Evolutionary conservation across 92 coral and sea anemone species (phyloP).

Genomic region (Galaxea fascicularis): DNA sequence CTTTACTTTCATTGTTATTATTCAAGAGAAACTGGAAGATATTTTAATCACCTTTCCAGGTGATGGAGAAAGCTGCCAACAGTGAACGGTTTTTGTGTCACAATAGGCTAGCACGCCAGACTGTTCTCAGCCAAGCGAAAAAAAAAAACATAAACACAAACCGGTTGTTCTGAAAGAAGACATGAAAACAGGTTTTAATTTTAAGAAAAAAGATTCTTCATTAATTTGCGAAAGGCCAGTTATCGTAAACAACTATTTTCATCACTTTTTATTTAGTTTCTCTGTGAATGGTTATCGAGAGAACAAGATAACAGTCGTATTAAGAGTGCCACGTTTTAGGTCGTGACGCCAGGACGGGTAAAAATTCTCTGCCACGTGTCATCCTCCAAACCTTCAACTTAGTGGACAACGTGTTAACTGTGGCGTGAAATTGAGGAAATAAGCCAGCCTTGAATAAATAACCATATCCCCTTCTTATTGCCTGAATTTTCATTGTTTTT

Average conservation of each 20-base stretch:
- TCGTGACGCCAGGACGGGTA: slow-evolving; percentile 38
- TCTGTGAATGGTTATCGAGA: neutral
- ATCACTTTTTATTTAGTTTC: neutral
- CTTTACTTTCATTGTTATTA: neutral
- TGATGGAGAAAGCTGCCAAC: neutral
- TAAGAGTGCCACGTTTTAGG: slow-evolving; percentile 46
- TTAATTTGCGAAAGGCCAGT: neutral
- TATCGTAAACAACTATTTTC: neutral
- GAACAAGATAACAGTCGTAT: neutral
- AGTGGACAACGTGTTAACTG: slow-evolving; percentile 50
- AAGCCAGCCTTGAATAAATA: slow-evolving; percentile 54
- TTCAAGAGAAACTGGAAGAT: no score
- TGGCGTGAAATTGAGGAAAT: slow-evolving; percentile 52
- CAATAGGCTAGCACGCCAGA: slow-evolving; percentile 40
- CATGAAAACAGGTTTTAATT: neutral
- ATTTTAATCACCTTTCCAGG: slow-evolving; percentile 10
- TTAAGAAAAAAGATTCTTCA: neutral
- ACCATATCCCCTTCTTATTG: slow-evolving; percentile 58
- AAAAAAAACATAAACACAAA: neutral
- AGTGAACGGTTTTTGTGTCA: slow-evolving; percentile 1
- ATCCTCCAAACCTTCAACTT: neutral
- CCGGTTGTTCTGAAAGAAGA: neutral
- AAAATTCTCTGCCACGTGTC: slow-evolving; percentile 42
- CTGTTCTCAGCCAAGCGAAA: slow-evolving; percentile 14
- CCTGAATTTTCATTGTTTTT: slow-evolving; percentile 44